A percentile compares a stretch with the other conserved stretches of the same genome.
phyloP scores from a whole-genome alignment of 2,797 vertebrate species.

The Mus spretus region DNA sequence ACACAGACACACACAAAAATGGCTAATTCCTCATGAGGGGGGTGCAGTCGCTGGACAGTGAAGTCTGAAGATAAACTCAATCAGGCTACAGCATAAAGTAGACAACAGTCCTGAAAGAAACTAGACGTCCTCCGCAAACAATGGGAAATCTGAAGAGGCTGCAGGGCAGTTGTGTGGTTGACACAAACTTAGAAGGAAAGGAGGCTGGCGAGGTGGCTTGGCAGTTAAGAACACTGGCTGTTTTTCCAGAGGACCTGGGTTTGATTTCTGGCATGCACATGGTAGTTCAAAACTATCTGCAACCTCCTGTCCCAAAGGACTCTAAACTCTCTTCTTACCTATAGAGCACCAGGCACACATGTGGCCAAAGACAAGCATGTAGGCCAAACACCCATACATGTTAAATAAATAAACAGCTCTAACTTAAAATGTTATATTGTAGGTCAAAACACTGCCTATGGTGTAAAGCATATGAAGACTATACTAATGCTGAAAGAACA shows the following conservation, averaged over 20 bases:
- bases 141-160: background rate
- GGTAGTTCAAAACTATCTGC: background rate
- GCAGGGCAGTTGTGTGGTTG: background rate
- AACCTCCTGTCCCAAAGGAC: background rate
- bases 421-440: constrained; percentile 18
- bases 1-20: background rate
- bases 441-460: background rate
- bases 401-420: background rate
- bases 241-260: background rate
- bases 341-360: background rate
- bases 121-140: background rate
- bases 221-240: background rate
- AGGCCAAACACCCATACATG: background rate
- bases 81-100: background rate
- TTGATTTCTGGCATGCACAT: background rate
- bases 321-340: background rate
- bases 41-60: background rate
- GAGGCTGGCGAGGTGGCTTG: background rate
- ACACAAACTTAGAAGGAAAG: background rate
- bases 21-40: background rate
- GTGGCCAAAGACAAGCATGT: background rate
- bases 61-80: background rate
- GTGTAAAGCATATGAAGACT: background rate
- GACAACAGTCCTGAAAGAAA: background rate
- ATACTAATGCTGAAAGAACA: background rate